Base-by-base conservation (phyloP, 2,113 vertebrate species). In the Seriola quinqueradiata region DNA sequence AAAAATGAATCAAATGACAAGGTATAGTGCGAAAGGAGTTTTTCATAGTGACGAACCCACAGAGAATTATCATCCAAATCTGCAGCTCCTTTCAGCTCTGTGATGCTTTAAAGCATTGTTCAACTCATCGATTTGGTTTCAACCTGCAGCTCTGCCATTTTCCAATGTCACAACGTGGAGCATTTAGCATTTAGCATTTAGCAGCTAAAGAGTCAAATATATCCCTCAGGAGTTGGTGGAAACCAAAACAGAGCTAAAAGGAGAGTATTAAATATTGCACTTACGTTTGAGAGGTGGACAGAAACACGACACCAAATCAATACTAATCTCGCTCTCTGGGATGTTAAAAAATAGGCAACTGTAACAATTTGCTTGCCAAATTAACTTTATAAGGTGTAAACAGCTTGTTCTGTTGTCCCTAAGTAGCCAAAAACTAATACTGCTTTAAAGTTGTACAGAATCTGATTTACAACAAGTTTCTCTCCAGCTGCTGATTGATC, bases 401-500 rank as follows among this genome's bases (percentile, higher is more conserved):
- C 11, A 76, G 50, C 46, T 76, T 69, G 10, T 60, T 63, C 8
- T 34, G 28, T 11, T 54, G 9, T 52, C 48, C 34, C 50, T 23
- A 23, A 65, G 10, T 23, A 79, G n/a, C 13, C 8, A 10, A 11
- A 13, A 5, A 46, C 4, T 12, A 14, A 9, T 25, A 17, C 17
- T 54, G 54, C 44, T 73, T 23, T 50, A 60, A 77, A 75, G 32
- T 58, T 57, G 8, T 17, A 28, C 70, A 59, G 50, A 74, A 70
- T 50, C 23, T 66, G 68, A 70, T 61, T 66, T 7, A 34, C 38
- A 64, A 50, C 28, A 60, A 68, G 70, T 83, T 77, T 85, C 42
- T 54, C 66, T 84, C 69, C 76, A 87, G 54, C 66, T 66, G 50
- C 66, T 40, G 40, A 17, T 60, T 88, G 40, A 70, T 82, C 67